phyloP scores from a whole-genome alignment of 2,113 vertebrate genomes.

The Perca schrenkii region DNA sequence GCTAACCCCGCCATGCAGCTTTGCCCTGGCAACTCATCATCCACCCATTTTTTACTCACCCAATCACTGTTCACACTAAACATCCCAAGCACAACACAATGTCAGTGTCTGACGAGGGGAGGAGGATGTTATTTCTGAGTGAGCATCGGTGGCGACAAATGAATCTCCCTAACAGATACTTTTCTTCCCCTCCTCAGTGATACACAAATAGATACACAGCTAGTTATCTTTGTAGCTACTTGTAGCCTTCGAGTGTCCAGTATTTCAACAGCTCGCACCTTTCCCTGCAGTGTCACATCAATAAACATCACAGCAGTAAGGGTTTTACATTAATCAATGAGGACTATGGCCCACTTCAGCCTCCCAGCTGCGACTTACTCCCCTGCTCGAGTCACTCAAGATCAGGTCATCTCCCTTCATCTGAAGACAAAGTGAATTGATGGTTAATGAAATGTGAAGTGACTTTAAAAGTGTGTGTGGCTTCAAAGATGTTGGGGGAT shows the following conservation, averaged over 20 bases:
- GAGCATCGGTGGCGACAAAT: slow-evolving; percentile 1
- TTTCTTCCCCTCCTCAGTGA: neutral
- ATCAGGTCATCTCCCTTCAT: slow-evolving; percentile 19
- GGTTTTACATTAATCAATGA: slow-evolving; percentile 70
- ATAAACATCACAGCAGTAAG: slow-evolving; percentile 58
- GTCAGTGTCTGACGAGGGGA: neutral
- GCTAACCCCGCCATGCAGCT: neutral
- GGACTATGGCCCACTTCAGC: slow-evolving; percentile 45
- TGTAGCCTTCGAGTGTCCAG: neutral
- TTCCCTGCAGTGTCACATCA: slow-evolving; percentile 57
- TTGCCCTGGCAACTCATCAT: slow-evolving; percentile 44
- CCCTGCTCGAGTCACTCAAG: slow-evolving; percentile 6
- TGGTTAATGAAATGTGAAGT: slow-evolving; percentile 5
- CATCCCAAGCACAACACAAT: neutral
- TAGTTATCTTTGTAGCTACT: slow-evolving; percentile 8
- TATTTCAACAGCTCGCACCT: slow-evolving; percentile 44
- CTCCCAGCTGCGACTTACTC: slow-evolving; percentile 11
- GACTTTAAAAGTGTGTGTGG: neutral
- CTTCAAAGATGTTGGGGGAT: slow-evolving; percentile 10
- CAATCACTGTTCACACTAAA: slow-evolving; percentile 31
- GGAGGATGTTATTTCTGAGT: slow-evolving; percentile 12
- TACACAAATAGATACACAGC: neutral
- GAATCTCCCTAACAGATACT: neutral
- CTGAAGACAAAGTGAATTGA: neutral
- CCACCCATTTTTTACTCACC: slow-evolving; percentile 9